Evolutionary conservation across 2,113 vertebrate genomes (phyloP).

Genomic region (Tragelaphus buxtoni): DNA sequence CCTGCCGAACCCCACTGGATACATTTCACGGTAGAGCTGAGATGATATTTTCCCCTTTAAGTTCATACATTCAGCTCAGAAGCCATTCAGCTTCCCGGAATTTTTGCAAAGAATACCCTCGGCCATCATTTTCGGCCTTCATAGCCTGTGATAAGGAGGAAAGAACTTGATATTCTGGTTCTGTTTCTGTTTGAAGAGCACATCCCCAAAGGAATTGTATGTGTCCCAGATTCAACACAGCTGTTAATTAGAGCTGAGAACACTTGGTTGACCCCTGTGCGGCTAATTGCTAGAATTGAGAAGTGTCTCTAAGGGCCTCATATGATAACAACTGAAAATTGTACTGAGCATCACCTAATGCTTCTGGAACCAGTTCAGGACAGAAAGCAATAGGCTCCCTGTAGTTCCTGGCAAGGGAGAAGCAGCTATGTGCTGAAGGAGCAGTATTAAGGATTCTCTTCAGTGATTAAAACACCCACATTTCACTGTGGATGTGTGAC

Average conservation of each 20-base stretch:
- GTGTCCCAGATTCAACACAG: slow-evolving; percentile 77
- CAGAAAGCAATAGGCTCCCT: slow-evolving; percentile 60
- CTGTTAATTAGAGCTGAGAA: slow-evolving; percentile 78
- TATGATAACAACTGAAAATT: slow-evolving; percentile 74
- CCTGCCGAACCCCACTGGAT: neutral
- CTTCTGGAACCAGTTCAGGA: slow-evolving; percentile 65
- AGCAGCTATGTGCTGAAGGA: slow-evolving; percentile 58
- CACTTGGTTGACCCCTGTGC: slow-evolving; percentile 71
- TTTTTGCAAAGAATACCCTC: slow-evolving; percentile 34
- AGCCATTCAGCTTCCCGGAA: neutral
- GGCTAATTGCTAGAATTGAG: slow-evolving; percentile 75
- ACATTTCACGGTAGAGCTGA: neutral
- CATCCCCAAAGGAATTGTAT: slow-evolving; percentile 63
- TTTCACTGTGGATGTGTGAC: slow-evolving; percentile 66
- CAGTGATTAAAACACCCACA: slow-evolving; percentile 71
- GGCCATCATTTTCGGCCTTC: slow-evolving; percentile 37
- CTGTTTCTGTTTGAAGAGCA: slow-evolving; percentile 67
- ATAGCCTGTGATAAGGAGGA: slow-evolving; percentile 45
- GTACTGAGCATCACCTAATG: slow-evolving; percentile 67
- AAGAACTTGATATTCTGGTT: slow-evolving; percentile 65
- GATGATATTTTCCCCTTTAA: slow-evolving; percentile 31
- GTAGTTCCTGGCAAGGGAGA: slow-evolving; percentile 46
- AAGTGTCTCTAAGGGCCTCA: slow-evolving; percentile 67
- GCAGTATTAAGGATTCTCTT: slow-evolving; percentile 68
- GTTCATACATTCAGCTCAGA: neutral